Percentiles rank a stretch among this genome's conserved stretches.
phyloP scores from a whole-genome alignment of 2,888 invertebrate genomes.

The Drosophila sordidapex region DNA sequence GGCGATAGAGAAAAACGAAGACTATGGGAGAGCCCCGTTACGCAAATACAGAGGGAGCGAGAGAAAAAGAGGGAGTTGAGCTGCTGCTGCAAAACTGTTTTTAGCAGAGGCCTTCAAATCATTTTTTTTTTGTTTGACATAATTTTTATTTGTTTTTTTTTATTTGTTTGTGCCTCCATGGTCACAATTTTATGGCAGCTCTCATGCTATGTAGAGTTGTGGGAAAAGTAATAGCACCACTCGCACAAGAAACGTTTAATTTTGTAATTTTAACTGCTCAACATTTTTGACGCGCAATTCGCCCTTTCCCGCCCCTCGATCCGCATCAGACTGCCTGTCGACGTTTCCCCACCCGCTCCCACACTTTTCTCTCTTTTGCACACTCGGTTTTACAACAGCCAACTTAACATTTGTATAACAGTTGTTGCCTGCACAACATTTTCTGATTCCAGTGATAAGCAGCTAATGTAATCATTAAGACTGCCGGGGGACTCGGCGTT shows the following conservation, averaged over 20 bases:
- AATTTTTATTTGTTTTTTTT: not conserved
- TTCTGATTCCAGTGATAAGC: slow-evolving; percentile 41
- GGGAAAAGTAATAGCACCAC: not conserved
- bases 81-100: not conserved
- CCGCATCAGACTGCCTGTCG: slow-evolving; percentile 29
- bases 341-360: not conserved
- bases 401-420: slow-evolving; percentile 1
- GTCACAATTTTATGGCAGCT: not conserved
- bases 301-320: too few relatives aligned
- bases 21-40: not conserved
- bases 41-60: not conserved
- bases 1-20: not conserved
- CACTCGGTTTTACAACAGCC: slow-evolving; percentile 4
- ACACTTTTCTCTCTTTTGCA: not conserved
- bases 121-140: not conserved
- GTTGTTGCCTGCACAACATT: not conserved
- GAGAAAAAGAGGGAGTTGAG: not conserved
- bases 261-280: not conserved
- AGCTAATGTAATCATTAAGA: slow-evolving; percentile 26
- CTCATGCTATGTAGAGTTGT: not conserved
- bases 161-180: not conserved
- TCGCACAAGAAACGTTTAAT: not conserved
- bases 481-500: slow-evolving; percentile 6
- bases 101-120: slow-evolving; percentile 24
- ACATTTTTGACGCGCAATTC: slow-evolving; percentile 12